Base-by-base conservation (phyloP, 2,888 invertebrate genomes). In the Pammene fasciana region DNA sequence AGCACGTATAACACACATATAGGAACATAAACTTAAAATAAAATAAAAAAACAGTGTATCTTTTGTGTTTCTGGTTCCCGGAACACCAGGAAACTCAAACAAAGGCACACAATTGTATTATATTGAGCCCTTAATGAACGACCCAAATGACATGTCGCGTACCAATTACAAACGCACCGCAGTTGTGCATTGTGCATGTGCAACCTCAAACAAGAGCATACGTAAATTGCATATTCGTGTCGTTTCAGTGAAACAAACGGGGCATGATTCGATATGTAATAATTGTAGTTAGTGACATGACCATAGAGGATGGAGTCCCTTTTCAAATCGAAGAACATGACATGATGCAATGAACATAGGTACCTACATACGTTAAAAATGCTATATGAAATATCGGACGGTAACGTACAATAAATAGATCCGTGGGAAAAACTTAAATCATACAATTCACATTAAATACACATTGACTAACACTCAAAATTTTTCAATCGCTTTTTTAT, bases 191-290 rank as follows among this genome's bases (percentile, higher is more conserved):
- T 36, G 68, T 48, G 26, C 26, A 26, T 26, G 26, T 26, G 57
- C 57, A 34, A 57, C 65, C 65, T 65, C 65, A 65, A 65, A 65
- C 68, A 68, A 64, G 60, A 14, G 70, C 72, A 78, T 75, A 72
- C 72, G 75, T 75, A 80, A 83, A 82, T 82, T 81, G 77, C 75
- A 76, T 78, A 79, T 77, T 60, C 79, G 72, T 80, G 79, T 78
- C 74, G 73, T 78, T 72, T 75, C 64, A 67, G 71, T 68, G 60
- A 61, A 57, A 61, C 55, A 65, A 48, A 64, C 5, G 50, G 50
- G 26, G 54, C 11, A 8, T 34, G n/a, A 54, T 54, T 54, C 54
- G 13, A 54, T n/a, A 34, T 54, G 26, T n/a, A 11, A 0, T 8
- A 34, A n/a, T 54, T 6, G n/a, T 0, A n/a, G n/a, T n/a, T 54